Evolutionary conservation across 2,113 vertebrate genomes (phyloP).

Genomic region (Laticauda colubrina): DNA sequence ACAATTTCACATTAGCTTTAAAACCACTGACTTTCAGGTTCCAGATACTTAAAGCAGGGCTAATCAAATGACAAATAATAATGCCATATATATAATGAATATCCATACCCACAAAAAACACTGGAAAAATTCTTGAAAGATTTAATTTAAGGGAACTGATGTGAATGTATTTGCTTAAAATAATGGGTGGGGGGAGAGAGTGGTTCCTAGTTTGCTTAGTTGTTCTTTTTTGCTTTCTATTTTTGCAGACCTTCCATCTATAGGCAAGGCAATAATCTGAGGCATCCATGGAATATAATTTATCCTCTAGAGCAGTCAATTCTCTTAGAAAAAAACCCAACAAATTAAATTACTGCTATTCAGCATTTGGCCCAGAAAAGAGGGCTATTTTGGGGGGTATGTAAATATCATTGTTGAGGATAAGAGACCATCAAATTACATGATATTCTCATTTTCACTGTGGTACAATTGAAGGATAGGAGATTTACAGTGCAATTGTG

Average conservation of each 20-base stretch:
- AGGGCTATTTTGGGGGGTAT: neutral
- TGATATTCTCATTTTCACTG: conserved; percentile 48
- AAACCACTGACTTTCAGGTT: neutral
- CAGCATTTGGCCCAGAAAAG: neutral
- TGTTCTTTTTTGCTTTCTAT: neutral
- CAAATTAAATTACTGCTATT: neutral
- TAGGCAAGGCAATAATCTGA: neutral
- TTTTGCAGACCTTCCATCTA: neutral
- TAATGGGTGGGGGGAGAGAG: neutral
- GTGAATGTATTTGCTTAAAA: neutral
- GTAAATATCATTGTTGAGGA: neutral
- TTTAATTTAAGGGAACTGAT: neutral
- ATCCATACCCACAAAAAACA: neutral
- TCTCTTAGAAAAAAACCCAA: neutral
- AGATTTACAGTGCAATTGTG: conserved; percentile 53
- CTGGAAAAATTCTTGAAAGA: neutral
- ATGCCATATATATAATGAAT: neutral
- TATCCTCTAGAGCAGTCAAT: neutral
- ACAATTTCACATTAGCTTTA: neutral
- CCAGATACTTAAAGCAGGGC: neutral
- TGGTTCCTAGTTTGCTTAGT: neutral
- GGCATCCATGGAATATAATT: neutral
- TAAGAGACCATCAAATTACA: conserved; percentile 52
- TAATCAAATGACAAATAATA: neutral
- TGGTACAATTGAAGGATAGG: conserved; percentile 44